phyloP scores from a whole-genome alignment of 2,113 vertebrate genomes.

The Tauraco erythrolophus region DNA sequence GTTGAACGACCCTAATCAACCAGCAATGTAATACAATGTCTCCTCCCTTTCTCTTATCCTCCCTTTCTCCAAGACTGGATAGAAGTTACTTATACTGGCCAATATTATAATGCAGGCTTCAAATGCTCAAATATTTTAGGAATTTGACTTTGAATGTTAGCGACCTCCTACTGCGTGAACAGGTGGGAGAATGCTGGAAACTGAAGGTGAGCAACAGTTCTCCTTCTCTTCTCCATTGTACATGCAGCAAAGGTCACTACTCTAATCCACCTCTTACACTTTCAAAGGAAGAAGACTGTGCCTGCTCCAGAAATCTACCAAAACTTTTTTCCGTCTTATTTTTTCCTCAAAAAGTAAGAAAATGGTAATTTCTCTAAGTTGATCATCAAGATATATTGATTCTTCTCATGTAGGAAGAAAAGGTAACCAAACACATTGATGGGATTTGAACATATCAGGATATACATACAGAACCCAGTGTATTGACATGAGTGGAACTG shows the following conservation, averaged over 20 bases:
- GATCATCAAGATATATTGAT: not conserved
- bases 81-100: not conserved
- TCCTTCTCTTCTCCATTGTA: conserved; percentile 32
- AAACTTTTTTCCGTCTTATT: not conserved
- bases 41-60: not conserved
- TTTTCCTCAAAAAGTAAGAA: not conserved
- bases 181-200: conserved; percentile 55
- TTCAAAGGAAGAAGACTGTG: not conserved
- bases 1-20: not conserved
- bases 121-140: not conserved
- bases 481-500: not conserved
- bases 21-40: not conserved
- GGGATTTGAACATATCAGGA: not conserved
- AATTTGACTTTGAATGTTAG: conserved; percentile 52
- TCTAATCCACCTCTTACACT: not conserved
- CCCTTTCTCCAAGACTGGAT: not conserved
- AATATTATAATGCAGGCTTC: not conserved
- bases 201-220: conserved; percentile 31
- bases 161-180: not conserved
- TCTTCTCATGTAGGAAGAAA: not conserved
- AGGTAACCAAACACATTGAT: not conserved
- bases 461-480: not conserved
- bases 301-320: not conserved
- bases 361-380: not conserved
- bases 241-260: not conserved